phyloP scores from a whole-genome alignment of 2,797 vertebrate species.

The Coregonus ussuriensis region DNA sequence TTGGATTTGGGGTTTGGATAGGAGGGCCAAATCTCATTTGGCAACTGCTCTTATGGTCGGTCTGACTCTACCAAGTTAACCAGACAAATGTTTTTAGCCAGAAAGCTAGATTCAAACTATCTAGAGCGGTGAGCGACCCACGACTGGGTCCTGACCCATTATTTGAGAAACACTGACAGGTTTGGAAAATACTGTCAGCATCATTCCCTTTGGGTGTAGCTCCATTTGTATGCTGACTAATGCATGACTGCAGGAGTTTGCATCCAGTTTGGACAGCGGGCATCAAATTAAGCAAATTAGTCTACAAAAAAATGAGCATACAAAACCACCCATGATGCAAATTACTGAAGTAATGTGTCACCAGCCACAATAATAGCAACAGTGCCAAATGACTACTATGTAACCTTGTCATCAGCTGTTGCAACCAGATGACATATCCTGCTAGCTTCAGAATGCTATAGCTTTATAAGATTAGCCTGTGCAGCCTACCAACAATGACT shows the following conservation, averaged over 20 bases:
- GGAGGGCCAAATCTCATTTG: neutral
- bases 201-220: neutral
- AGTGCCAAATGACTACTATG: too few species aligned
- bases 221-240: neutral
- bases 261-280: neutral
- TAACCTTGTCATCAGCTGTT: too few species aligned
- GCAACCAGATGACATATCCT: too few species aligned
- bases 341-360: neutral
- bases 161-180: neutral
- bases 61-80: neutral
- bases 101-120: neutral
- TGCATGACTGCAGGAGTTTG: neutral
- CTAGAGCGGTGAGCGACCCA: too few species aligned
- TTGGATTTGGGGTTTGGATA: neutral
- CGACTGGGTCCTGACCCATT: neutral
- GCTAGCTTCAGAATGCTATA: too few species aligned
- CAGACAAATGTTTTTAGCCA: neutral
- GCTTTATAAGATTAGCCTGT: too few species aligned
- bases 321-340: neutral
- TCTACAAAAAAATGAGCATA: neutral
- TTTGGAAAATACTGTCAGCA: neutral
- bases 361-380: too few species aligned
- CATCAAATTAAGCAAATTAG: neutral
- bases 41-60: neutral
- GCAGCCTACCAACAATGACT: too few species aligned